Evolutionary conservation across 1,140 invertebrate species (phyloP).

Genomic region (Laupala kohalensis): DNA sequence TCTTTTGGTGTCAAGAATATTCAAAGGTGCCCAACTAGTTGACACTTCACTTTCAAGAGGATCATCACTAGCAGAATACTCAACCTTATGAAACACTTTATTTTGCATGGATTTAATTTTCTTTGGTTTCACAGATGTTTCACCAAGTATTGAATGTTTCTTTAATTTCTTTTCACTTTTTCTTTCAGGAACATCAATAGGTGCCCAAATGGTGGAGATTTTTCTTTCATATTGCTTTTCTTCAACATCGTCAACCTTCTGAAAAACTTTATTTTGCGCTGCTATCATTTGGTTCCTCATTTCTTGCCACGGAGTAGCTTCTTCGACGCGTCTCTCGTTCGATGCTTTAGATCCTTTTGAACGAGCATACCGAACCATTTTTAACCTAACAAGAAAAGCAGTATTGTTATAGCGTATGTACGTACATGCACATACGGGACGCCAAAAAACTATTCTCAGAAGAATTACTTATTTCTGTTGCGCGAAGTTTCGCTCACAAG

Average conservation of each 20-base stretch:
- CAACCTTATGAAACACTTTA: constrained; percentile 13
- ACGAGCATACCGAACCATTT: constrained; percentile 62
- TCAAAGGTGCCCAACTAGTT: too few relatives aligned
- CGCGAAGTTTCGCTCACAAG: too few relatives aligned
- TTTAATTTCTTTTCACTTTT: constrained; percentile 8
- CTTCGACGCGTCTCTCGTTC: constrained; percentile 49
- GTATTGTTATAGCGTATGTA: too few relatives aligned
- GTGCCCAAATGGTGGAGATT: constrained; percentile 34
- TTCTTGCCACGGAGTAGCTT: constrained; percentile 54
- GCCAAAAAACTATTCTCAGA: too few relatives aligned
- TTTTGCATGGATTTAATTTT: constrained; percentile 18
- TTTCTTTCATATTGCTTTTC: constrained; percentile 8
- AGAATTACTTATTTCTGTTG: too few relatives aligned
- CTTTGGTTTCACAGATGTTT: constrained; percentile 8
- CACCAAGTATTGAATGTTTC: not conserved
- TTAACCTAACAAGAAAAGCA: too few relatives aligned
- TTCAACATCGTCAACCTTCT: constrained; percentile 8
- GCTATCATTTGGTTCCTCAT: constrained; percentile 43
- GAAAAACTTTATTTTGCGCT: not conserved
- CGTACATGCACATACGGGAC: too few relatives aligned
- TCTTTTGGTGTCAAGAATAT: too few relatives aligned
- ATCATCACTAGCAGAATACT: not conserved
- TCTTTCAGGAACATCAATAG: constrained; percentile 27
- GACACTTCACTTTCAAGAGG: not conserved
- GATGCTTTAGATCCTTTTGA: constrained; percentile 59